Base-by-base conservation (phyloP, 2,113 vertebrate genomes). In the Lipophrys pholis region DNA sequence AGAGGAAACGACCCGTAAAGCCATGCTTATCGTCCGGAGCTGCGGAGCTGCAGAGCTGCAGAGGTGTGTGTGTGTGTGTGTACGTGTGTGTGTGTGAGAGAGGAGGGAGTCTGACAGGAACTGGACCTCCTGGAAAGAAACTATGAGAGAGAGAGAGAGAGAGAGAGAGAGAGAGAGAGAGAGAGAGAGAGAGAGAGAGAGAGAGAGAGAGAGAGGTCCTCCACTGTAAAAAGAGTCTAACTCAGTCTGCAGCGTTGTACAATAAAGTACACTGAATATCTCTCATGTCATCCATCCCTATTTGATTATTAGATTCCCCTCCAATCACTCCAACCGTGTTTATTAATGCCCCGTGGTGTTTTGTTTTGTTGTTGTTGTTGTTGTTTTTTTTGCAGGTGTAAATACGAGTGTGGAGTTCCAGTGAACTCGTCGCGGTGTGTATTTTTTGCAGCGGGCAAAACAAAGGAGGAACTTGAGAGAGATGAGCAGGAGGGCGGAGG, bases 11-110 rank as follows among this genome's bases (percentile, higher is more conserved):
- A 76, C 62, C 66, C 62, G 69, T 60, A 57, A 67, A 82, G 79
- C 81, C 93, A 94, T 94, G 80, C 56, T 75, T 21, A 78, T 68
- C 7, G 63, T 52, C 76, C 15, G 50, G 71, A 57, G 11, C 12
- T 43, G 83, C 68, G 73, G 73, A 69, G 21, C 21, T 30, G 21
- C 21, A 30, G 21, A 30, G 21, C n/a, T n/a, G n/a, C n/a, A n/a
- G n/a, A n/a, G n/a, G n/a, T n/a, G n/a, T n/a, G n/a, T n/a, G n/a
- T 72, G 73, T 81, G n/a, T n/a, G n/a, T n/a, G n/a, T n/a, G n/a
- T n/a, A n/a, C n/a, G 48, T 58, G 74, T 43, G 58, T 59, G 9
- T 11, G 11, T 48, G 41, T 55, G 76, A 39, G 60, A 69, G 73
- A 30, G 48, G 54, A 66, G 65, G 46, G 45, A 60, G 71, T 54